Percentiles rank a stretch among this genome's conserved stretches.
phyloP scores from a whole-genome alignment of 23 tunicate species.

The Styela clava region DNA sequence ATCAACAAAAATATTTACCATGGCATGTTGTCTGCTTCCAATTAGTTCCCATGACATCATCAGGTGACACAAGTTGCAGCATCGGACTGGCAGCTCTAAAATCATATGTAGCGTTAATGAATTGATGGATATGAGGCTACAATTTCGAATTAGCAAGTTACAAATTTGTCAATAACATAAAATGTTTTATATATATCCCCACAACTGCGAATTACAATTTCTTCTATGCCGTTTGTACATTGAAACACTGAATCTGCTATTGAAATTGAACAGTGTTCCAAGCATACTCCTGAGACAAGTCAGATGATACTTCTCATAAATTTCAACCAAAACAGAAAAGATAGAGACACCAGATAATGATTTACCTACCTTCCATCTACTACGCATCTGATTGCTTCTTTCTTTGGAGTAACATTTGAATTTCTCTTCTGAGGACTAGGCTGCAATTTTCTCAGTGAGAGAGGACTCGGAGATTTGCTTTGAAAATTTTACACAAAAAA shows the following conservation, averaged over 20 bases:
- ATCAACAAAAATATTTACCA: too few species aligned
- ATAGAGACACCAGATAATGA: too few species aligned
- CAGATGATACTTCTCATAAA: too few species aligned
- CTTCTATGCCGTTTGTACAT: too few species aligned
- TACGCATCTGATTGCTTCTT: conserved; percentile 6
- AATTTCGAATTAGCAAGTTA: too few species aligned
- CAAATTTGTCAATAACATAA: too few species aligned
- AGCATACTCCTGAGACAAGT: too few species aligned
- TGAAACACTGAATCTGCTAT: too few species aligned
- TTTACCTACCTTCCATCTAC: conserved; percentile 4
- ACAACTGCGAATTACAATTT: too few species aligned
- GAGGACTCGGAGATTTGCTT: conserved; percentile 9
- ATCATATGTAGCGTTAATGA: background rate
- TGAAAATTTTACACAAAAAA: background rate
- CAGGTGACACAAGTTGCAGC: conserved; percentile 40
- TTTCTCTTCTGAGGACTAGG: background rate
- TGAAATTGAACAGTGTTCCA: too few species aligned
- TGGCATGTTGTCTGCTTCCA: background rate
- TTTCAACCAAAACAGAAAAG: too few species aligned
- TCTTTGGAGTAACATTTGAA: background rate
- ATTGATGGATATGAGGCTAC: background rate
- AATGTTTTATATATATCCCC: too few species aligned
- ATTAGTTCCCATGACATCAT: conserved; percentile 46
- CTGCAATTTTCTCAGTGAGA: background rate
- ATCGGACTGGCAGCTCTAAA: conserved; percentile 34